Percentiles rank a stretch among this genome's conserved stretches.
phyloP scores from a whole-genome alignment of 2,888 invertebrate genomes.

The Nymphalis c-album region DNA sequence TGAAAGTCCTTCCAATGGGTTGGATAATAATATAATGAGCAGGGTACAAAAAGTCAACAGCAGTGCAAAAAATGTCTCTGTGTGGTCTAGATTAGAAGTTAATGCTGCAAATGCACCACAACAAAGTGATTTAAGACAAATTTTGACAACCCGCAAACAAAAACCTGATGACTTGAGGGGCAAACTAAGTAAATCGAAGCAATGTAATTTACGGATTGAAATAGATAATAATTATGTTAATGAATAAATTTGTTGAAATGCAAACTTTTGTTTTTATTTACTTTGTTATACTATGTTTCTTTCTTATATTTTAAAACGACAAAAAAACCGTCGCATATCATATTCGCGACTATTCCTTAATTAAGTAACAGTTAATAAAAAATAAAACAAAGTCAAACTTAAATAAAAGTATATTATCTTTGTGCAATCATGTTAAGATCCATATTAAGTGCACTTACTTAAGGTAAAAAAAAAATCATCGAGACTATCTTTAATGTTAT shows the following conservation, averaged over 20 bases:
- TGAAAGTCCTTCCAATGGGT: constrained; percentile 55
- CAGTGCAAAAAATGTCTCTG: constrained; percentile 58
- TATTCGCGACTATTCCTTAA: too few relatives aligned
- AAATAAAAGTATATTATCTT: constrained; percentile 25
- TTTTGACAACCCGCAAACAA: constrained; percentile 60
- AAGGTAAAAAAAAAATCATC: constrained; percentile 8
- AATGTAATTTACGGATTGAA: constrained; percentile 74
- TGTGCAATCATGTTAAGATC: constrained; percentile 7
- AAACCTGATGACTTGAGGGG: constrained; percentile 65
- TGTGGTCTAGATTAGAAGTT: constrained; percentile 81
- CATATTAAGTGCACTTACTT: constrained; percentile 22
- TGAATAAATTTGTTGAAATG: constrained; percentile 49
- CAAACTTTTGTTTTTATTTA: neutral
- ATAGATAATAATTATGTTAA: constrained; percentile 69
- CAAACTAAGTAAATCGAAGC: constrained; percentile 65
- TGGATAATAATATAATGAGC: constrained; percentile 73
- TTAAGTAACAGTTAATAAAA: neutral
- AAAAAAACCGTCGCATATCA: too few relatives aligned
- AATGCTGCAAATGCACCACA: constrained; percentile 41
- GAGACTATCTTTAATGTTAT: constrained; percentile 7
- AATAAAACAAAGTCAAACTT: constrained; percentile 21
- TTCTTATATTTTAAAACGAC: too few relatives aligned
- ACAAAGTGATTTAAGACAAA: constrained; percentile 64
- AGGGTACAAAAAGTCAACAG: constrained; percentile 74
- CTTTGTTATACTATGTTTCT: constrained; percentile 4